Percentiles rank a stretch among this genome's conserved stretches.
phyloP scores from a whole-genome alignment of 2,113 vertebrate species.

The Chloropsis cyanopogon region DNA sequence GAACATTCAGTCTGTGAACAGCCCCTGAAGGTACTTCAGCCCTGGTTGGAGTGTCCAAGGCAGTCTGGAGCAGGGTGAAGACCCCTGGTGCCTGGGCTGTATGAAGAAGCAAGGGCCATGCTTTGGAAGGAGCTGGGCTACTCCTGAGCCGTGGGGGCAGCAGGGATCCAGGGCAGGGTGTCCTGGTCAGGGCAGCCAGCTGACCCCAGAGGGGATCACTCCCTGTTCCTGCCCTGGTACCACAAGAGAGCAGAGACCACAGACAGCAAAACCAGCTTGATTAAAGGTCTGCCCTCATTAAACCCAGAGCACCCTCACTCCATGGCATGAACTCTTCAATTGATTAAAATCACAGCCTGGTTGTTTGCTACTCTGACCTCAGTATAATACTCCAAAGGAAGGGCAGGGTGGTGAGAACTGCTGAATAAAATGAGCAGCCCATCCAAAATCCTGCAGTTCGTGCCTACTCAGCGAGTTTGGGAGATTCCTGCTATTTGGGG shows the following conservation, averaged over 20 bases:
- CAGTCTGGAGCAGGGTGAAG: neutral
- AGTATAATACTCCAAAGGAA: neutral
- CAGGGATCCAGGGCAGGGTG: neutral
- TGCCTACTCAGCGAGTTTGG: neutral
- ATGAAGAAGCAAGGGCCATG: neutral
- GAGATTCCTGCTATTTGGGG: neutral
- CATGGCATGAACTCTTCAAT: neutral
- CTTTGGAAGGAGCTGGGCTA: neutral
- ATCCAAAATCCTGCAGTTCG: neutral
- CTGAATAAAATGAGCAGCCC: neutral
- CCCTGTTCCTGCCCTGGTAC: neutral
- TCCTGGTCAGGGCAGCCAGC: neutral
- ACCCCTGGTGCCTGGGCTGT: fast-evolving
- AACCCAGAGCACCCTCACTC: neutral
- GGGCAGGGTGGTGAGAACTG: neutral
- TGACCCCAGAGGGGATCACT: neutral
- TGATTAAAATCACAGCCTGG: neutral
- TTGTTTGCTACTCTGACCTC: neutral
- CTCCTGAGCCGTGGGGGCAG: neutral
- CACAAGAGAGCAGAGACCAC: neutral
- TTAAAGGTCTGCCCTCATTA: neutral
- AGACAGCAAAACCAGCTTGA: neutral
- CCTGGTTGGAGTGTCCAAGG: neutral
- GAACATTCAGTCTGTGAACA: neutral
- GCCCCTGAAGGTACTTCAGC: neutral